These are phyloP conservation scores for Bombyx mandarina DNA, from an alignment of 1,140 invertebrate genomes.

Conservation along the genomic window DNA sequence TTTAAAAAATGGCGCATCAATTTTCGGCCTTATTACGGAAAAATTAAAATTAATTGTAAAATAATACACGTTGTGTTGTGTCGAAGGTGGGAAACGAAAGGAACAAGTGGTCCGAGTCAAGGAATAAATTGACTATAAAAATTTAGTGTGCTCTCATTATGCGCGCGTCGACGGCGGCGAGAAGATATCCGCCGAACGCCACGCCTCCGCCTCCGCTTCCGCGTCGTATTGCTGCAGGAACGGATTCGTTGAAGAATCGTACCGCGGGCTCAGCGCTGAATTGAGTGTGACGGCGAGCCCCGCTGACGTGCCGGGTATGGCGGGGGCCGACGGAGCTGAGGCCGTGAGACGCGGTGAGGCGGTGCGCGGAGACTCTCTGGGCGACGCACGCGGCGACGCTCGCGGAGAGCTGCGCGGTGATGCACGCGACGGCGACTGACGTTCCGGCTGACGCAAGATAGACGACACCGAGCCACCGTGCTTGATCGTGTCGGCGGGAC, in stretches of 20 bases:
- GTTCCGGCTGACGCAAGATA: constrained; percentile 59
- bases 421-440: constrained; percentile 25
- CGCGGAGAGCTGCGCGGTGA: constrained; percentile 48
- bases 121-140: constrained; percentile 70
- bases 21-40: no score
- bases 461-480: constrained; percentile 70
- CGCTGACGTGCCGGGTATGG: constrained; percentile 73
- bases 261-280: constrained; percentile 55
- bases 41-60: no score
- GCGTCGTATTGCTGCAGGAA: constrained; percentile 73
- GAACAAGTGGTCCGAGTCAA: no score
- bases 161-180: constrained; percentile 58
- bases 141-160: constrained; percentile 62
- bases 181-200: constrained; percentile 61
- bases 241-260: constrained; percentile 73
- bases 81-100: no score
- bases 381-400: constrained; percentile 46
- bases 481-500: constrained; percentile 78
- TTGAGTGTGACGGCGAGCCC: constrained; percentile 73
- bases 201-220: constrained; percentile 60
- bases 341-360: constrained; percentile 48
- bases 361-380: constrained; percentile 48
- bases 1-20: no score
- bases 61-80: no score
- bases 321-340: constrained; percentile 64